Conservation (phyloP, 2,888 invertebrate species). For the Papilio protenor region DNA sequence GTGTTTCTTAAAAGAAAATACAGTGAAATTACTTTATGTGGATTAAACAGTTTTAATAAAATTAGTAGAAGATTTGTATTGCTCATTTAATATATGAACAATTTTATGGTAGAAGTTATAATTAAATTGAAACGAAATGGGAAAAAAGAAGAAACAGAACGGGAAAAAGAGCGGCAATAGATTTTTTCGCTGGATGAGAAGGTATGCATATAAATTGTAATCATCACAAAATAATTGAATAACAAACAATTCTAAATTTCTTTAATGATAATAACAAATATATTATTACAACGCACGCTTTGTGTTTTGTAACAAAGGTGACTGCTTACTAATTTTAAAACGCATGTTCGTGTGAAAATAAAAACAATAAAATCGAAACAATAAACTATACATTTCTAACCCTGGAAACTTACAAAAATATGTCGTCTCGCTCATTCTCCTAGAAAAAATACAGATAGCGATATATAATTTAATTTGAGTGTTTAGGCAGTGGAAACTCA, state of each 20-base stretch:
- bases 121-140: slow-evolving; percentile 64
- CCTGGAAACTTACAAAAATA: neutral
- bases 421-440: neutral
- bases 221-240: neutral
- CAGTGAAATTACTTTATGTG: slow-evolving; percentile 50
- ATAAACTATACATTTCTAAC: neutral
- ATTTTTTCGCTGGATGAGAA: slow-evolving; percentile 80
- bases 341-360: neutral
- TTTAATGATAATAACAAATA: neutral
- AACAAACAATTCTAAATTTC: neutral
- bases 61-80: neutral
- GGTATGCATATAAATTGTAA: slow-evolving; percentile 59
- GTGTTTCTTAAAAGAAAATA: slow-evolving; percentile 49
- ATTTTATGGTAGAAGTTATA: slow-evolving; percentile 59
- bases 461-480: neutral
- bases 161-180: slow-evolving; percentile 73
- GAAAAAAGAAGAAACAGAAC: slow-evolving; percentile 79
- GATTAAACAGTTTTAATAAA: slow-evolving; percentile 39
- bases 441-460: neutral
- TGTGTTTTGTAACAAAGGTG: neutral
- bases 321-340: neutral
- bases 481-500: neutral
- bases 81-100: slow-evolving; percentile 46
- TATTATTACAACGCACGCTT: neutral
- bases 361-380: neutral